Conservation (phyloP, 2,797 vertebrate genomes). For the Avahi laniger region DNA sequence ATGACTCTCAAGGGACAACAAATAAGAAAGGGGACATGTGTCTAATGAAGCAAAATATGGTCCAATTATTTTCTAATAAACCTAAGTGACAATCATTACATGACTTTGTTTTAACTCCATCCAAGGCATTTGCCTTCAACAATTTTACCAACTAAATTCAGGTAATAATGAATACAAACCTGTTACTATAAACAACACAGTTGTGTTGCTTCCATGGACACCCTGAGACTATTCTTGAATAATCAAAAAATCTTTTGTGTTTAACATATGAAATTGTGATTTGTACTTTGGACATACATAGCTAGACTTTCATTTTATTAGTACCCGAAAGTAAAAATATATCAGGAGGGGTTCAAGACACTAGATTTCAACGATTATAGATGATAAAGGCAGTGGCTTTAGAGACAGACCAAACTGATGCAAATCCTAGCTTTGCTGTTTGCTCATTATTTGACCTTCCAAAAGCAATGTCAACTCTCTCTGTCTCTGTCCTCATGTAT, state of each 20-base stretch:
- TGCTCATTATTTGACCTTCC: conserved; percentile 34
- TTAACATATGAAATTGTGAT: neutral
- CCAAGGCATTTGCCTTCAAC: neutral
- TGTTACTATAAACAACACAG: neutral
- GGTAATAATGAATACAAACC: neutral
- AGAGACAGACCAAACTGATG: neutral
- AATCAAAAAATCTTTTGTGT: neutral
- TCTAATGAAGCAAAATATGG: conserved; percentile 2
- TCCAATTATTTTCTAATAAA: conserved; percentile 41
- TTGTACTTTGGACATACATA: neutral
- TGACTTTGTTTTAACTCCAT: conserved; percentile 10
- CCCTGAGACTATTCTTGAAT: neutral
- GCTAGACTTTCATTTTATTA: neutral
- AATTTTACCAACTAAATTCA: conserved; percentile 24
- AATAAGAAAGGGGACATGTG: neutral
- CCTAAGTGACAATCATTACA: neutral
- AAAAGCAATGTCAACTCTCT: neutral
- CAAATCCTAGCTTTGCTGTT: neutral
- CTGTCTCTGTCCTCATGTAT: neutral
- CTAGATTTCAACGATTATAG: neutral
- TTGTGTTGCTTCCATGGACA: neutral
- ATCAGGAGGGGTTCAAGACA: neutral
- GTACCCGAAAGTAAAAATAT: neutral
- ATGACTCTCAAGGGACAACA: neutral
- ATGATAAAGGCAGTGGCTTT: neutral